Base-by-base conservation (phyloP, 2,113 vertebrate genomes). In the Notarius lentiginosus region DNA sequence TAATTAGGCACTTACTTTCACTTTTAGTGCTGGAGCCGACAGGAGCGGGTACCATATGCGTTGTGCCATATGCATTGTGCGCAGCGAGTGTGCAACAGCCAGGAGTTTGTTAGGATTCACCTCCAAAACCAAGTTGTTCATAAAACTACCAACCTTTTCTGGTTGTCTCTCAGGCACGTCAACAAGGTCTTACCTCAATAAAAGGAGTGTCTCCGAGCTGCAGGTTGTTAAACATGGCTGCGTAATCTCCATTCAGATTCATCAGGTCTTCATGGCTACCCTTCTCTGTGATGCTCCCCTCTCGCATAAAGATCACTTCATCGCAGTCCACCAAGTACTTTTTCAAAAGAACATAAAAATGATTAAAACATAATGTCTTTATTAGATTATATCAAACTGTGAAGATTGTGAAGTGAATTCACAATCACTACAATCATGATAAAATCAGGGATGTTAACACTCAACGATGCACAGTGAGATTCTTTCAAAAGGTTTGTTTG, bases 251-350 rank as follows among this genome's bases (percentile, higher is more conserved):
- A 73, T 96, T 97, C 83, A 97, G 93, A 82, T 96, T 96, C 96
- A 99, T 97, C 90, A 99, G 93, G 18, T 96, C 94, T 89, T 97
- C 97, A 10, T 99, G 97, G 90, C 94, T 97, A 82, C 97, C 97
- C 89, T 95, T 93, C 91, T 98, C 97, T 0, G 95, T 96, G 79
- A 99, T 96, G 82, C 95, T 96, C 77, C 97, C 97, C 65, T 99
- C 97, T 81, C 96, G 96, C 97, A 99, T 96, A 94, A 98, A 95
- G 92, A 99, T 94, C 87, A 99, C 96, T 66, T 98, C 96, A 91
- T 98, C 97, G 90, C 97, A 98, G 88, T 98, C 97, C 87, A 96
- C 96, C 79, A 99, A 94, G 89, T 99, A 98, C 97, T 98, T 84
- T 27, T 89, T 83, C 68, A 89, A 49, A 79, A 73, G 53, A 84